phyloP scores from a whole-genome alignment of 2,888 invertebrate species.

The Erebia epiphron region DNA sequence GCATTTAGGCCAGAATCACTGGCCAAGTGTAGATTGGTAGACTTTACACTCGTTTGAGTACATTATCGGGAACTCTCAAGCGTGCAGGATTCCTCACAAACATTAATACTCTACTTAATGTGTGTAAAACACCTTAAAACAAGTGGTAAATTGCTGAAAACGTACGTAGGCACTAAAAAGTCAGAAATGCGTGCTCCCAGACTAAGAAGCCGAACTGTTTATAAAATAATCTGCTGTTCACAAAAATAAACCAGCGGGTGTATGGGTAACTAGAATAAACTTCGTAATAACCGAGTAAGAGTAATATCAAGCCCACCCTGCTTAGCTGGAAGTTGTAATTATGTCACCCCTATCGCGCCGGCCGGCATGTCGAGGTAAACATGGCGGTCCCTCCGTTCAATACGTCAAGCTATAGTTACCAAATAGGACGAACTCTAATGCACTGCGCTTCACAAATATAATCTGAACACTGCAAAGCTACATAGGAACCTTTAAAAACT shows the following conservation, averaged over 20 bases:
- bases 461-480: background rate
- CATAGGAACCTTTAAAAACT: background rate
- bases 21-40: too few relatives aligned
- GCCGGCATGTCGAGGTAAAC: conserved; percentile 13
- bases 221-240: too few relatives aligned
- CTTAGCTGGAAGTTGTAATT: conserved; percentile 6
- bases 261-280: background rate
- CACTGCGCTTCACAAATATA: conserved; percentile 12
- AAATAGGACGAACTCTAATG: conserved; percentile 15
- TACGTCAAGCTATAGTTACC: conserved; percentile 21
- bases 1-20: too few relatives aligned
- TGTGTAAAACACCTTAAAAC: too few relatives aligned
- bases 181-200: too few relatives aligned
- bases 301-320: conserved; percentile 4
- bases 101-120: too few relatives aligned
- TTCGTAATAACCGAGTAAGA: background rate
- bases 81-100: too few relatives aligned
- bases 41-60: too few relatives aligned
- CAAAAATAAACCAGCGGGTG: background rate
- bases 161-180: too few relatives aligned
- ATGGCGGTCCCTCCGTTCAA: conserved; percentile 5
- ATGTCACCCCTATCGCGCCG: conserved; percentile 15
- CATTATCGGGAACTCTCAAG: too few relatives aligned
- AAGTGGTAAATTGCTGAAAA: too few relatives aligned
- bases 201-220: too few relatives aligned